Conservation (phyloP, 2,888 invertebrate genomes). For the Agonopterix alstromeriana region DNA sequence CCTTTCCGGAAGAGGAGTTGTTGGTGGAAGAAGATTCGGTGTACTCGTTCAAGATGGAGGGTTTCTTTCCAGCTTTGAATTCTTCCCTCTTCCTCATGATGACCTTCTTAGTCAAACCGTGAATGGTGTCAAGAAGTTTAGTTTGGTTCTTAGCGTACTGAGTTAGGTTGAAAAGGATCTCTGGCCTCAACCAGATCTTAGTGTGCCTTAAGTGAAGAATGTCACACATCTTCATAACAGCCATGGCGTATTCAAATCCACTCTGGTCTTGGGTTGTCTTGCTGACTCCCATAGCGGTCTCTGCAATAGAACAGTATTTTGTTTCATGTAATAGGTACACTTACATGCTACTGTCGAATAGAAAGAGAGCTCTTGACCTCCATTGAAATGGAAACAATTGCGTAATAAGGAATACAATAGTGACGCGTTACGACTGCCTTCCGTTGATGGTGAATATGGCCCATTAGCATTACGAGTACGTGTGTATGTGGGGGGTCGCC, state of each 20-base stretch:
- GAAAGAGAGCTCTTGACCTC: conserved; percentile 42
- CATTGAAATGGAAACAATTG: conserved; percentile 40
- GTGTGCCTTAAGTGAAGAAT: conserved; percentile 89
- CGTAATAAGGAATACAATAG: conserved; percentile 40
- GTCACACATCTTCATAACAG: conserved; percentile 93
- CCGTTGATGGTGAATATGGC: conserved; percentile 52
- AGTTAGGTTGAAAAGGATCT: conserved; percentile 85
- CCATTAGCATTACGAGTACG: conserved; percentile 58
- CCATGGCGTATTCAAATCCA: conserved; percentile 90
- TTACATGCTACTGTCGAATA: conserved; percentile 10
- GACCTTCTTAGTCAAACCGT: conserved; percentile 86
- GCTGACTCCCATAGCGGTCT: conserved; percentile 93
- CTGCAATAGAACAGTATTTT: conserved; percentile 51
- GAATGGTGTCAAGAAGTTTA: conserved; percentile 85
- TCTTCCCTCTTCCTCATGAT: conserved; percentile 87
- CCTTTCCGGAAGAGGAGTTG: conserved; percentile 24
- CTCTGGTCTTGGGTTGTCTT: conserved; percentile 88
- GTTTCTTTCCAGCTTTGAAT: conserved; percentile 79
- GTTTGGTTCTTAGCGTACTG: conserved; percentile 85
- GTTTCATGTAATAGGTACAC: not conserved
- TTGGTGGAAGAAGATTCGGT: conserved; percentile 27
- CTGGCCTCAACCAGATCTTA: conserved; percentile 86
- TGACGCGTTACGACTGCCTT: conserved; percentile 23
- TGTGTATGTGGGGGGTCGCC: conserved; percentile 62
- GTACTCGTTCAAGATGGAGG: conserved; percentile 38